Percentiles rank a stretch among this genome's conserved stretches.
Evolutionary conservation across 2,797 vertebrate species (phyloP).

Genomic region (Enteromius radiatus): DNA sequence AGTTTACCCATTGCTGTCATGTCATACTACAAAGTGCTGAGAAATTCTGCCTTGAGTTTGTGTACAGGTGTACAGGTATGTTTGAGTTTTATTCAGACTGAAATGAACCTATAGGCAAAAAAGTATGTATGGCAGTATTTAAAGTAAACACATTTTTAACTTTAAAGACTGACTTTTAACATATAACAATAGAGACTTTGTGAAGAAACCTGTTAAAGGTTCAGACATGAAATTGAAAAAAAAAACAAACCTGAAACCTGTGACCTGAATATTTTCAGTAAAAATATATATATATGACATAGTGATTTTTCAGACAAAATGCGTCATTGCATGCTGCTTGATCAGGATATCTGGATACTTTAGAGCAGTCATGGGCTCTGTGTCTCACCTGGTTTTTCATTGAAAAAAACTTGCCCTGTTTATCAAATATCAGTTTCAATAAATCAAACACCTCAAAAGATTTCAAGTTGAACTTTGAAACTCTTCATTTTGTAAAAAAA

Average conservation of each 20-base stretch:
- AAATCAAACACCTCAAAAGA: not conserved
- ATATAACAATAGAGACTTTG: not conserved
- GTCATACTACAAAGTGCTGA: not conserved
- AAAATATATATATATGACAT: not conserved
- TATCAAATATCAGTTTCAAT: not conserved
- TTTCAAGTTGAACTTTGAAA: not conserved
- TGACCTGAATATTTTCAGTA: not conserved
- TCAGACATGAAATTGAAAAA: not conserved
- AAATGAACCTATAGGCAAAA: not conserved
- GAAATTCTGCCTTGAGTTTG: not conserved
- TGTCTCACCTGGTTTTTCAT: too few species aligned
- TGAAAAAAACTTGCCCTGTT: too few species aligned
- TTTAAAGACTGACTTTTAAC: not conserved
- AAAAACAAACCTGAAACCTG: not conserved
- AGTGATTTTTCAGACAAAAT: not conserved
- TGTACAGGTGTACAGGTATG: not conserved
- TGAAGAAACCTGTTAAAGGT: not conserved
- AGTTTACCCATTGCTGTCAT: not conserved
- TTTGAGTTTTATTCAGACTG: not conserved
- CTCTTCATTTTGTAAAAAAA: too few species aligned
- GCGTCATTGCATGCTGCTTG: too few species aligned
- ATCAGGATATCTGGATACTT: too few species aligned
- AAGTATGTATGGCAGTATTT: not conserved
- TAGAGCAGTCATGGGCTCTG: too few species aligned
- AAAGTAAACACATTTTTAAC: not conserved